Evolutionary conservation across 2,888 invertebrate species (phyloP).

Genomic region (Sclerodermus sp.): DNA sequence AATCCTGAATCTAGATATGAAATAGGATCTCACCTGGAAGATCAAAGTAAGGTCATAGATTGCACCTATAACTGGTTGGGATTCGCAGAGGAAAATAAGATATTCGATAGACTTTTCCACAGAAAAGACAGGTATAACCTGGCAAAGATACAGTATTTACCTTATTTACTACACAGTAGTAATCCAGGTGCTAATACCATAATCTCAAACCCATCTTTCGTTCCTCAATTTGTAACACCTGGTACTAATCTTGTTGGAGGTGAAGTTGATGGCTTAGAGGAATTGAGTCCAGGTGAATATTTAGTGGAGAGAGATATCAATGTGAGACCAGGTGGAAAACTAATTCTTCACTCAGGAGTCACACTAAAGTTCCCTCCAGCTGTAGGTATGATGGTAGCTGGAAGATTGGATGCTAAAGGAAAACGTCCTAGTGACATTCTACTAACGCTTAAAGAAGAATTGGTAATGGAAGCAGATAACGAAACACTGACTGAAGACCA

Average conservation of each 20-base stretch:
- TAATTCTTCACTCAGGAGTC: constrained; percentile 86
- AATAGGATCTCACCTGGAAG: constrained; percentile 91
- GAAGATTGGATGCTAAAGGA: constrained; percentile 82
- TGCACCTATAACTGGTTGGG: constrained; percentile 96
- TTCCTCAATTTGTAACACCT: constrained; percentile 75
- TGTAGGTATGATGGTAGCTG: constrained; percentile 96
- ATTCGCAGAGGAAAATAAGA: constrained; percentile 69
- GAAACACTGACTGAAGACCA: constrained; percentile 63
- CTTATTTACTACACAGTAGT: constrained; percentile 85
- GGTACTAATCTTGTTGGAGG: constrained; percentile 80
- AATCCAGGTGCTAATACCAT: constrained; percentile 86
- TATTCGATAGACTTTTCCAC: constrained; percentile 77
- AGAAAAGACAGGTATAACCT: constrained; percentile 92
- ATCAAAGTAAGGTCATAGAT: constrained; percentile 91
- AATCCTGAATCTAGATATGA: constrained; percentile 92
- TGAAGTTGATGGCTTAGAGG: constrained; percentile 89
- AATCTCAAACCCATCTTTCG: constrained; percentile 74
- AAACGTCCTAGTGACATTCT: constrained; percentile 77
- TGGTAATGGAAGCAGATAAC: constrained; percentile 66
- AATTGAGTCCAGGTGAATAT: constrained; percentile 81
- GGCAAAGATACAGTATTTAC: constrained; percentile 88
- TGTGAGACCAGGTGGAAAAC: constrained; percentile 87
- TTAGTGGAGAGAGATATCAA: constrained; percentile 92
- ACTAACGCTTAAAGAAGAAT: constrained; percentile 78
- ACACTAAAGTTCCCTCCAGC: constrained; percentile 87